These are phyloP conservation scores for Scaeva pyrastri DNA, from an alignment of 2,888 invertebrate species.

Conservation along the genomic window DNA sequence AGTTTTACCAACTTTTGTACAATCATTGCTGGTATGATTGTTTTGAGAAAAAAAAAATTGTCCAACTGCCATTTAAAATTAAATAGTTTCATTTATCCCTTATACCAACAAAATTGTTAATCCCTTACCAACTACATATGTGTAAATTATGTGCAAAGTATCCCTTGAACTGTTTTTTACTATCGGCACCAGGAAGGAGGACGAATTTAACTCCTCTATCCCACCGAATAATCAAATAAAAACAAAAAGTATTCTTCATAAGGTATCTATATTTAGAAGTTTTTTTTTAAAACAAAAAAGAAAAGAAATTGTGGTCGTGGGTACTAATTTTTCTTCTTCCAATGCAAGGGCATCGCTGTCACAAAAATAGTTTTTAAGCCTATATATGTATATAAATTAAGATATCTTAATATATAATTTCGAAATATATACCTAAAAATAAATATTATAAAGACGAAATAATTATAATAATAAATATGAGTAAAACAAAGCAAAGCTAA, in stretches of 20 bases:
- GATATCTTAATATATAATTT: constrained; percentile 3
- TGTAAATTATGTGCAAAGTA: not conserved
- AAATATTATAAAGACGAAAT: not conserved
- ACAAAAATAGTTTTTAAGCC: constrained; percentile 16
- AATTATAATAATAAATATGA: too few relatives aligned
- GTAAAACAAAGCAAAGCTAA: not conserved
- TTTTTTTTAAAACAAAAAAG: not conserved
- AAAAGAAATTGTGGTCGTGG: not conserved
- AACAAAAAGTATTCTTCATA: not conserved
- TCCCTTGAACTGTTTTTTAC: not conserved
- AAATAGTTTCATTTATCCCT: too few relatives aligned
- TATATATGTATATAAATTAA: not conserved
- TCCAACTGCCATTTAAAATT: too few relatives aligned
- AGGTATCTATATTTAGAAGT: not conserved
- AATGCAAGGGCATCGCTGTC: constrained; percentile 35
- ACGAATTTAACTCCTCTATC: not conserved
- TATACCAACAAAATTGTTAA: too few relatives aligned
- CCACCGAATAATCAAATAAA: not conserved
- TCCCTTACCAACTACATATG: too few relatives aligned
- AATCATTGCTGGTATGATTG: too few relatives aligned
- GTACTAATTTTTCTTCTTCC: constrained; percentile 31
- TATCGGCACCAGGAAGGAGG: not conserved
- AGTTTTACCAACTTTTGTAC: too few relatives aligned
- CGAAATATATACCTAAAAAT: not conserved
- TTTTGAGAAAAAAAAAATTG: too few relatives aligned